A percentile compares a stretch with the other conserved stretches of the same genome.
Conservation (phyloP, 2,113 vertebrate genomes). For the Epinephelus lanceolatus region DNA sequence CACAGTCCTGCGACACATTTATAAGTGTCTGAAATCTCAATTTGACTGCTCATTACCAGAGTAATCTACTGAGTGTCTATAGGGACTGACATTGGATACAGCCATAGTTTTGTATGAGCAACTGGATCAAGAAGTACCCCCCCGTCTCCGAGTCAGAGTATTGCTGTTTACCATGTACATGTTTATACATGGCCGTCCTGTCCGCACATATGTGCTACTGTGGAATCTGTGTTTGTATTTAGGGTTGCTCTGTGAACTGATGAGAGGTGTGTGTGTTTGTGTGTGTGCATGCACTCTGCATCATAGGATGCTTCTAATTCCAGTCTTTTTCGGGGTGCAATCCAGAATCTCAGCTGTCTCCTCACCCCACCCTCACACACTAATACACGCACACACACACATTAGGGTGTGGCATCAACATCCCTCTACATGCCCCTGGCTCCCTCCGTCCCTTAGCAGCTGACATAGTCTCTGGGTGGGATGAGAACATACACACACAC, state of each 20-base stretch:
- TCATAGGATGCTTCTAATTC: conserved; percentile 84
- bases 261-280: conserved; percentile 59
- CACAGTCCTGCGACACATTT: background rate
- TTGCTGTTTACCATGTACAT: conserved; percentile 54
- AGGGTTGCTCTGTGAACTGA: conserved; percentile 38
- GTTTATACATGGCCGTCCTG: conserved; percentile 53
- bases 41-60: background rate
- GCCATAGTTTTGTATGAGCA: background rate
- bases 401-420: conserved; percentile 79
- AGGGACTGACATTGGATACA: background rate
- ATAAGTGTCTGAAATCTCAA: background rate
- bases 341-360: conserved; percentile 87
- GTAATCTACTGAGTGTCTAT: background rate
- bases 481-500: conserved; percentile 34
- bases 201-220: conserved; percentile 63
- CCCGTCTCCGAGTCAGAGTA: background rate
- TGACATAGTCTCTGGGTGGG: conserved; percentile 73
- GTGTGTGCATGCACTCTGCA: conserved; percentile 22
- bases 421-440: conserved; percentile 67
- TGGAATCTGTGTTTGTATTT: conserved; percentile 75
- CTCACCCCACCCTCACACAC: conserved; percentile 58
- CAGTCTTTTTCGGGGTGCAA: conserved; percentile 79
- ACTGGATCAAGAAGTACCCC: background rate
- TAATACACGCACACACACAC: conserved; percentile 54
- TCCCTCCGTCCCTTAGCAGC: conserved; percentile 74